A percentile compares a stretch with the other conserved stretches of the same genome.
These are phyloP conservation scores for Xyliphius kryptos DNA, from an alignment of 2,113 vertebrate species.

Conservation along the genomic window DNA sequence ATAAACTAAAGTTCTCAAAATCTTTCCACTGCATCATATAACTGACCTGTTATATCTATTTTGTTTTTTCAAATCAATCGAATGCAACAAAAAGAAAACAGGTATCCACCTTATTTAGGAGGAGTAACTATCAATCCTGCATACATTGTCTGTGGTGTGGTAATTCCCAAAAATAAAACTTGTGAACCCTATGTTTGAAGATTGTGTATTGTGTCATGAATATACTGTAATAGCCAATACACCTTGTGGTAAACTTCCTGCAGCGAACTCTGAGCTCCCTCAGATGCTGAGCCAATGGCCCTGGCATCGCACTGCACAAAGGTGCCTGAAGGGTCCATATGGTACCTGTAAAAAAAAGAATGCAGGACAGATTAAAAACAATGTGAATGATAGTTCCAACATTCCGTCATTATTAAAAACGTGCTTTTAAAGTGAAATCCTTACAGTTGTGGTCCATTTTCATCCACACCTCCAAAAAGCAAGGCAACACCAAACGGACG, in stretches of 20 bases:
- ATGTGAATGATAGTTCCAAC: background rate
- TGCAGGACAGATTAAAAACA: background rate
- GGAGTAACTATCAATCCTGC: no score
- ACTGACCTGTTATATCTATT: no score
- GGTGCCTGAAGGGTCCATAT: constrained; percentile 98
- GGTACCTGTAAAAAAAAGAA: constrained; percentile 69
- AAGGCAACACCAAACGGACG: constrained; percentile 94
- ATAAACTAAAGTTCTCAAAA: no score
- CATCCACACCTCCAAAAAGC: constrained; percentile 93
- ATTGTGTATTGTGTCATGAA: no score
- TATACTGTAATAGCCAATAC: constrained; percentile 13
- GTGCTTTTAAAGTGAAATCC: constrained; percentile 43
- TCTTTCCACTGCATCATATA: no score
- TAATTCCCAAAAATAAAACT: no score
- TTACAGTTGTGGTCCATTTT: constrained; percentile 96
- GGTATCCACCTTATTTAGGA: no score
- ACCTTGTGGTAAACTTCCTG: constrained; percentile 99
- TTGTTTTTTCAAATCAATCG: no score
- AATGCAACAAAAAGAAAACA: no score
- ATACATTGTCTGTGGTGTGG: no score
- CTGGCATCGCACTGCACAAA: constrained; percentile 97
- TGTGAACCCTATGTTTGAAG: no score
- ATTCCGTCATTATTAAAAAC: background rate
- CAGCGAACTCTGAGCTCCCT: constrained; percentile 95
- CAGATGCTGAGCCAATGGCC: constrained; percentile 95